Conservation (phyloP, 35 echinoderm and acorn worm species). For the Nesometra sesokonis region DNA sequence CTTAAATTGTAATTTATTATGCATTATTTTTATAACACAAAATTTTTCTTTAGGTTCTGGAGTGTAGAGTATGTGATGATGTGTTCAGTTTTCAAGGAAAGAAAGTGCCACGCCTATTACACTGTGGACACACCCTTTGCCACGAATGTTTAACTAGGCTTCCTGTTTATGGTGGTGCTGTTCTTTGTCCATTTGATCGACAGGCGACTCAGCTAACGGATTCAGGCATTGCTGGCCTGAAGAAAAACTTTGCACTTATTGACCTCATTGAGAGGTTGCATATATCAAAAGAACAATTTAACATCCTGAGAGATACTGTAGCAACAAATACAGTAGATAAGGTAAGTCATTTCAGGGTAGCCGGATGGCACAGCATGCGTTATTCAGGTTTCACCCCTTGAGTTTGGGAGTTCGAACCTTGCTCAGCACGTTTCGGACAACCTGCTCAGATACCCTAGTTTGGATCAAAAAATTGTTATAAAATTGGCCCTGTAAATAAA, state of each 20-base stretch:
- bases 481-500: too few relatives aligned
- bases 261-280: conserved; percentile 83
- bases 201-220: conserved; percentile 69
- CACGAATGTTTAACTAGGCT: conserved; percentile 74
- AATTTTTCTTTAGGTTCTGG: conserved; percentile 48
- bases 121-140: conserved; percentile 84
- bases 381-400: too few relatives aligned
- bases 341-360: too few relatives aligned
- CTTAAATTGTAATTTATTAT: neutral
- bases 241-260: conserved; percentile 93
- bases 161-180: conserved; percentile 42
- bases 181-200: conserved; percentile 75
- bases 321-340: neutral
- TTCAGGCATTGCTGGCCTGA: conserved; percentile 82
- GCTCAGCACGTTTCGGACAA: too few relatives aligned
- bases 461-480: too few relatives aligned
- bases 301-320: neutral
- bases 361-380: too few relatives aligned
- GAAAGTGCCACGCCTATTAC: conserved; percentile 80
- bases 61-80: conserved; percentile 83
- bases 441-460: too few relatives aligned
- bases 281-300: neutral
- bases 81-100: conserved; percentile 77
- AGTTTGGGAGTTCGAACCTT: too few relatives aligned
- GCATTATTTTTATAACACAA: neutral